Conservation (phyloP, 2,797 vertebrate species). For the Thripadectes ignobilis region DNA sequence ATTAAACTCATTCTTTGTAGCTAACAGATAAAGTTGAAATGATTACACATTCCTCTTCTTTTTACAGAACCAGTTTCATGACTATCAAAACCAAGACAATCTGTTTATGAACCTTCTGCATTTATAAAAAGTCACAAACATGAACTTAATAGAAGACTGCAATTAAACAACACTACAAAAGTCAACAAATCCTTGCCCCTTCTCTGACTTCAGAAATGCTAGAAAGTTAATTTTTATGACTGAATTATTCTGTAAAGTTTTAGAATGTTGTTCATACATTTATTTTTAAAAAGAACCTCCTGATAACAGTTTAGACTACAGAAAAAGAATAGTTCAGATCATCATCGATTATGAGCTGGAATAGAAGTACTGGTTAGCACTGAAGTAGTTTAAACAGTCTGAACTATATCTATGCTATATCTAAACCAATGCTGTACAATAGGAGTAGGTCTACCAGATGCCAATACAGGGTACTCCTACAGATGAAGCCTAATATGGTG, state of each 20-base stretch:
- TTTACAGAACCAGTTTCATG: slow-evolving; percentile 33
- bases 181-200: background rate
- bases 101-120: background rate
- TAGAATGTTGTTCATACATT: background rate
- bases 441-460: background rate
- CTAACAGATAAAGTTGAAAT: slow-evolving; percentile 34
- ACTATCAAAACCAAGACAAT: background rate
- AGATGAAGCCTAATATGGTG: background rate
- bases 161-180: background rate
- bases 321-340: background rate
- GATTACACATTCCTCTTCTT: slow-evolving; percentile 28
- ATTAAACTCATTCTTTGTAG: slow-evolving; percentile 58
- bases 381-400: background rate
- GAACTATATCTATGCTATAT: background rate
- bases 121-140: background rate
- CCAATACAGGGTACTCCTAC: background rate
- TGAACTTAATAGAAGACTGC: background rate
- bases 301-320: background rate
- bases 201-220: background rate
- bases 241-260: background rate
- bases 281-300: background rate
- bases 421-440: background rate
- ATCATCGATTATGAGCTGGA: background rate
- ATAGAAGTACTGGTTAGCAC: background rate
- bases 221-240: background rate